Base-by-base conservation (phyloP, 2,797 vertebrate genomes). In the Phoxinus dragarum region DNA sequence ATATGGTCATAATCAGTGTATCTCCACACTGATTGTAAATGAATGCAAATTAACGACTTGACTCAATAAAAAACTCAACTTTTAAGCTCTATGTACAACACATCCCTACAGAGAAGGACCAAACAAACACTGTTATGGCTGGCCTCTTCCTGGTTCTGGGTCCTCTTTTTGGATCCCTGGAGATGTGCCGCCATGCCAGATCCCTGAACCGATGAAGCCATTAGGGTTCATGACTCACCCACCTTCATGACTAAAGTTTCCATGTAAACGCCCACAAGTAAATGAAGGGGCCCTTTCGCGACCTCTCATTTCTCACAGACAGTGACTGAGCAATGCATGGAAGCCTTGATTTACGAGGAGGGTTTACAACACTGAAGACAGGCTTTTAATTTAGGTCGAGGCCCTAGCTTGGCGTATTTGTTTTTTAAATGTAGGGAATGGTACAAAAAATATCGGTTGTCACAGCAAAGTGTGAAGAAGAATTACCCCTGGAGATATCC, bases 381-480 rank as follows among this genome's bases (percentile, higher is more conserved):
- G 85, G 67, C 87, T 91, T 92, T 91, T 93, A 90, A 93, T 94
- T 92, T 91, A 89, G 89, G 74, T 56, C 88, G 86, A 91, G 85
- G 80, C 89, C 90, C 84, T 84, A 79, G 89, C 90, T 91, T 89
- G 86, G 76, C 88, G 85, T 92, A 92, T 93, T 93, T 93, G 90
- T 92, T 94, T 92, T 91, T 88, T 92, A 92, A 92, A 90, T 88
- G 71, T 19, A 86, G 86, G 80, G 79, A 87, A 90, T 80, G 86
- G 34, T 84, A 89, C 85, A 77, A 61, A 84, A 87, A 85, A 83
- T 52, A 86, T 80, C 31, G 27, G 75, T 84, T 82, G 61, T 77
- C 85, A 88, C 59, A 85, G 80, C 79, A 88, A 67, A 77, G 59
- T 47, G 19, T 74, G 69, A 72, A 74, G 47, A 69, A 56, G 40